phyloP scores from a whole-genome alignment of 2,888 invertebrate species.

The Agapostemon virescens region DNA sequence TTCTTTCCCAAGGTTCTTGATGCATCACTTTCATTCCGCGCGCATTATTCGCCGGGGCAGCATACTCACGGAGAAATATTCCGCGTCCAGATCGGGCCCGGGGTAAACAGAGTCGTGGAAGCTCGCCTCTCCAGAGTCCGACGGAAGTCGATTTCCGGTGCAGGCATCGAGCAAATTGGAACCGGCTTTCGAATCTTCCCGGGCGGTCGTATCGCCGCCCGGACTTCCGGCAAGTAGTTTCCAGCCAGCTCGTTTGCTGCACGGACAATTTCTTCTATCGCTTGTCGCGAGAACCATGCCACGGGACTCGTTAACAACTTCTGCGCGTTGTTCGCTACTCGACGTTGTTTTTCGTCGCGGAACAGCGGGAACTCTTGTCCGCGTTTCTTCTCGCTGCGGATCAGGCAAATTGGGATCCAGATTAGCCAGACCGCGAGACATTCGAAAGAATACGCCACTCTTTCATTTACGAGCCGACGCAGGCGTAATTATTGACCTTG shows the following conservation, averaged over 20 bases:
- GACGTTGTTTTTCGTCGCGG: conserved; percentile 3
- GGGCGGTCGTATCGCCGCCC: background rate
- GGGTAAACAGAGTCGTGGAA: conserved; percentile 2
- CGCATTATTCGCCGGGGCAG: conserved; percentile 1
- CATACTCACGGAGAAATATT: background rate
- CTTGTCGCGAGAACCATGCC: background rate
- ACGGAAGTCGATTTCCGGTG: background rate
- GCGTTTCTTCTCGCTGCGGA: background rate
- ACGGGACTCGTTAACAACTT: conserved; percentile 8
- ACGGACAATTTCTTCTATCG: background rate
- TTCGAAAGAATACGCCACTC: background rate
- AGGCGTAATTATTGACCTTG: no score
- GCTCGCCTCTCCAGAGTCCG: background rate
- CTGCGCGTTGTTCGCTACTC: no score
- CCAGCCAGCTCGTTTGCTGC: background rate
- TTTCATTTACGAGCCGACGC: background rate
- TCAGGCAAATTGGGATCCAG: background rate
- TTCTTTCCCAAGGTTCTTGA: background rate
- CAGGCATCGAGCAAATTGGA: conserved; percentile 12
- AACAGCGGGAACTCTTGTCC: background rate
- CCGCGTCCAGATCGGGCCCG: background rate
- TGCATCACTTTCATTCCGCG: background rate
- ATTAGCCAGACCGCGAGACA: background rate
- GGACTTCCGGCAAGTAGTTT: background rate
- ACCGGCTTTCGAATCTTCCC: conserved; percentile 9